Conservation (phyloP, 1,140 invertebrate genomes). For the Camponotus floridanus region DNA sequence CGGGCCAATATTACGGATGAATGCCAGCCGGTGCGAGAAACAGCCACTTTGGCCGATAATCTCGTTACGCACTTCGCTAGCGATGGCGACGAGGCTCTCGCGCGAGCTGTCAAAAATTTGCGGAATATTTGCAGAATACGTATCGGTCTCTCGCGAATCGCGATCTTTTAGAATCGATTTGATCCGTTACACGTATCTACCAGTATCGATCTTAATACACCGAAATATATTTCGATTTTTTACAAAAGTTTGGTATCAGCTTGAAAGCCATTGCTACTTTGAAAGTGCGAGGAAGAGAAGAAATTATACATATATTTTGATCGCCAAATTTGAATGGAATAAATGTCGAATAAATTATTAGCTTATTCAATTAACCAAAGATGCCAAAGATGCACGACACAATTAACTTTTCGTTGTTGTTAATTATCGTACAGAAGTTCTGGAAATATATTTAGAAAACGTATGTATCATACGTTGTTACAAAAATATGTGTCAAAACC, state of each 20-base stretch:
- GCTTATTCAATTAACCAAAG: no score
- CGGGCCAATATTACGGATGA: conserved; percentile 74
- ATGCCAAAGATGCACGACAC: neutral
- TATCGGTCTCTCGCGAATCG: neutral
- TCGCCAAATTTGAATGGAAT: neutral
- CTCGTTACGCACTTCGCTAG: conserved; percentile 60
- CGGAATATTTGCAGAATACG: no score
- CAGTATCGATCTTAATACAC: neutral
- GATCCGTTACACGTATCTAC: neutral
- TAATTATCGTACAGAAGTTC: neutral
- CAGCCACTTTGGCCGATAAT: conserved; percentile 73
- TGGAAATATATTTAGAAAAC: neutral
- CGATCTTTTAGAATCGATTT: neutral
- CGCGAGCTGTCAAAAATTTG: neutral
- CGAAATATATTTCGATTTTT: neutral
- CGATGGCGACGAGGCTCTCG: conserved; percentile 14
- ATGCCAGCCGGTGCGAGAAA: conserved; percentile 72
- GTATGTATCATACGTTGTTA: neutral
- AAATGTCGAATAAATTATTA: neutral
- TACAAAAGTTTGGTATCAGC: neutral
- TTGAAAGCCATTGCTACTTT: neutral
- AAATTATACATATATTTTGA: neutral
- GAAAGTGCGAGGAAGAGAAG: neutral
- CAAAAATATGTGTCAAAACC: neutral
- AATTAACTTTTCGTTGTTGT: neutral